Percentiles rank a stretch among this genome's conserved stretches.
phyloP scores from a whole-genome alignment of 2,113 vertebrate species.

The Megaceryle torquata region DNA sequence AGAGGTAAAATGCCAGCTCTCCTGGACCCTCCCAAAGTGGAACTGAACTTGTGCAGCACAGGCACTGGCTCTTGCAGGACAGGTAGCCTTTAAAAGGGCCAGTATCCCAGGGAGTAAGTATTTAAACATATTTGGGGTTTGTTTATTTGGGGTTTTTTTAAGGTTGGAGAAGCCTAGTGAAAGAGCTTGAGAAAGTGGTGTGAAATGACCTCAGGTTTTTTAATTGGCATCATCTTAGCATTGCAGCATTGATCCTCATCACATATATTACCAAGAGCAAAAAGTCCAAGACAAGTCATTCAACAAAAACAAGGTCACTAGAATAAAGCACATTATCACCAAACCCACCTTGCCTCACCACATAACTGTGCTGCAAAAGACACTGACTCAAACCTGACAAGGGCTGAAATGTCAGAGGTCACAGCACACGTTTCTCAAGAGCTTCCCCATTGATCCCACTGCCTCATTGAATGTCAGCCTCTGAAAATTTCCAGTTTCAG shows the following conservation, averaged over 20 bases:
- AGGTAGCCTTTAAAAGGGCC: neutral
- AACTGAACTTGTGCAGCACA: neutral
- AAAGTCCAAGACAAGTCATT: neutral
- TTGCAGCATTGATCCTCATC: neutral
- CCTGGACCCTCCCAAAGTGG: neutral
- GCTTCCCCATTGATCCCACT: neutral
- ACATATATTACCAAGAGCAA: fast-evolving
- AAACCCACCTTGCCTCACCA: neutral
- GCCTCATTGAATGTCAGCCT: neutral
- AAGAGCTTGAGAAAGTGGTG: neutral
- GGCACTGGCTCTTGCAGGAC: neutral
- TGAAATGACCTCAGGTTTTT: neutral
- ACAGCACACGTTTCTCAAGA: neutral
- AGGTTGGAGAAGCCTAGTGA: neutral
- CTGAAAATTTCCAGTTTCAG: neutral
- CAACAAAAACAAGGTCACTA: neutral
- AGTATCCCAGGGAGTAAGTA: fast-evolving
- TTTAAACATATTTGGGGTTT: neutral
- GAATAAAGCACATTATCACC: neutral
- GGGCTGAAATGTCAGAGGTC: neutral
- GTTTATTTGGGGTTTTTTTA: neutral
- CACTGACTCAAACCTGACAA: neutral
- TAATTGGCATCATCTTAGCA: neutral
- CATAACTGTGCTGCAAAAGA: neutral
- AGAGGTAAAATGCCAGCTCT: neutral